Base-by-base conservation (phyloP, 2,113 vertebrate genomes). In the Rhinoderma darwinii region DNA sequence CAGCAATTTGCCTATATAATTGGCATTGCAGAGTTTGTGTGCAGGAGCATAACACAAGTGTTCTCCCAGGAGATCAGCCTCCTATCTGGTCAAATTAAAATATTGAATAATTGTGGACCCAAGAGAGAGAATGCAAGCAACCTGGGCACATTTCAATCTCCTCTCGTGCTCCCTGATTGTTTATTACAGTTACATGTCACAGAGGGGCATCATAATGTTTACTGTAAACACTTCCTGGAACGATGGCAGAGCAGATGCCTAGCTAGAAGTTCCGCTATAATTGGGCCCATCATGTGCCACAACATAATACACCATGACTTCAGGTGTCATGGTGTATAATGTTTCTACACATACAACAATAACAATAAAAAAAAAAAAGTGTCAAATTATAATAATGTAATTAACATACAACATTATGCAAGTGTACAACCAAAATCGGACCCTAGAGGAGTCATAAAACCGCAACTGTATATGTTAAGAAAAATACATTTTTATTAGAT, bases 71-170 rank as follows among this genome's bases (percentile, higher is more conserved):
- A 89, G 89, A 39, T 59, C 37, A 37, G 63, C 14, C 25, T 41
- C 30, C 82, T 84, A 50, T 90, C 88, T 89, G 87, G 84, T 86
- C n/a, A 72, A 86, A 84, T 74, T 82, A 84, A 88, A 89, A 84
- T 68, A 83, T 41, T 90, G 89, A 89, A 91, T 79, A 87, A 84
- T n/a, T 0, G 12, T 35, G 27, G 51, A 51, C 22, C 88, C 70
- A 86, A 41, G 11, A 88, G 86, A 89, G 82, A 32, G 68, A 59
- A 50, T 44, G 27, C 47, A 61, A 59, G 0, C 8, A 76, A 74
- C 77, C 76, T 61, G 37, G 27, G 50, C 66, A 74, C 50, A 61
- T 39, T 63, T 75, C 51, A 61, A 61, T 74, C 56, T 61, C 50
- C 47, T 54, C 43, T 61, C 37, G 5, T 75, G 80, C 50, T 73